Percentiles rank a stretch among this genome's conserved stretches.
Evolutionary conservation across 2,888 invertebrate genomes (phyloP).

Genomic region (Epinotia brunnichana): DNA sequence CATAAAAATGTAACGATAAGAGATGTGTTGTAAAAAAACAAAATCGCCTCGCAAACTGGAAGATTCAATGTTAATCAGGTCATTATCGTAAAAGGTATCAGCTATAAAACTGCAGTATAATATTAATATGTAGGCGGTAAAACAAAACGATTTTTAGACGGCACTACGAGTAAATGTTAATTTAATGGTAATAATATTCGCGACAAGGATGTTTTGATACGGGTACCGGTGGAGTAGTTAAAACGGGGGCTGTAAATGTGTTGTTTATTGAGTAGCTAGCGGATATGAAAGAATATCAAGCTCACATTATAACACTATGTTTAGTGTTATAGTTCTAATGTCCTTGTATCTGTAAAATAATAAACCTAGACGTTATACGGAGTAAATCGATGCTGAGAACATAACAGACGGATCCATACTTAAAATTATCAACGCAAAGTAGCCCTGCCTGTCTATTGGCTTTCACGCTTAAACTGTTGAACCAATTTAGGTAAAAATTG

Average conservation of each 20-base stretch:
- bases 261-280: not conserved
- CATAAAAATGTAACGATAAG: slow-evolving; percentile 31
- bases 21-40: slow-evolving; percentile 18
- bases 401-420: no score
- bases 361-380: not conserved
- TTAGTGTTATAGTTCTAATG: slow-evolving; percentile 5
- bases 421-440: no score
- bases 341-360: not conserved
- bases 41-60: slow-evolving; percentile 20
- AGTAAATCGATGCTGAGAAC: not conserved
- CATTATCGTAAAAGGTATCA: slow-evolving; percentile 35
- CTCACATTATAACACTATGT: not conserved
- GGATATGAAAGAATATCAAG: not conserved
- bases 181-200: slow-evolving; percentile 19
- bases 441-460: no score
- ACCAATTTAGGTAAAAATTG: no score
- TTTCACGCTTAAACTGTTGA: no score
- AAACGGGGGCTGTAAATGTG: not conserved
- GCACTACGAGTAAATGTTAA: not conserved
- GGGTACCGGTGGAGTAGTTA: slow-evolving; percentile 1
- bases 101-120: slow-evolving; percentile 1
- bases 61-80: slow-evolving; percentile 35
- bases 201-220: slow-evolving; percentile 25
- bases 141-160: slow-evolving; percentile 16
- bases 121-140: slow-evolving; percentile 10